Percentiles rank a stretch among this genome's conserved stretches.
Evolutionary conservation across 2,113 vertebrate genomes (phyloP).

Genomic region (Sarotherodon lohbergeri): DNA sequence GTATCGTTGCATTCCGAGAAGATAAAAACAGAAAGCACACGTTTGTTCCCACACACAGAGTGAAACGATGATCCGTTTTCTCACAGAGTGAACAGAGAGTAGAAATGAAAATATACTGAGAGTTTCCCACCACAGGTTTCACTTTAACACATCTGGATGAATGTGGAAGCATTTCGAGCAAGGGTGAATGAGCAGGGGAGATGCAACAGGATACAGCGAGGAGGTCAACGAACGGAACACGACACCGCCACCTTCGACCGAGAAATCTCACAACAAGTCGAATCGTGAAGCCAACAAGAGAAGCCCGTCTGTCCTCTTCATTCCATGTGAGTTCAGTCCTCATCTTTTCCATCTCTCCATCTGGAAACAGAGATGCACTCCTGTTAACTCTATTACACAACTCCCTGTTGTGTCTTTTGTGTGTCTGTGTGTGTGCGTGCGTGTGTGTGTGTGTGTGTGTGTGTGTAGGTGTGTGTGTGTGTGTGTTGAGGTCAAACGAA

Average conservation of each 20-base stretch:
- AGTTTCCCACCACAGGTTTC: not conserved
- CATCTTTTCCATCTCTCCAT: slow-evolving; percentile 4
- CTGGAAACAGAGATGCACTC: slow-evolving; percentile 23
- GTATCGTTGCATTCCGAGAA: not conserved
- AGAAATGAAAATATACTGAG: not conserved
- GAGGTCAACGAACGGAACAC: not conserved
- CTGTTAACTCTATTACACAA: slow-evolving; percentile 37
- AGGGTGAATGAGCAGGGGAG: not conserved
- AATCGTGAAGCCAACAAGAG: not conserved
- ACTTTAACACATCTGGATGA: not conserved
- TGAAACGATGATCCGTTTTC: not conserved
- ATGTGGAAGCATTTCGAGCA: not conserved
- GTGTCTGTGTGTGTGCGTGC: not conserved
- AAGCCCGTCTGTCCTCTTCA: not conserved
- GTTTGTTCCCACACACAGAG: not conserved
- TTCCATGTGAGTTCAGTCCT: not conserved
- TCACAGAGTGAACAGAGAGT: not conserved
- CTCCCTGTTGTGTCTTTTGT: not conserved
- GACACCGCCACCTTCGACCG: not conserved
- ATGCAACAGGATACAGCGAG: not conserved
- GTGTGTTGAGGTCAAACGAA: slow-evolving; percentile 8
- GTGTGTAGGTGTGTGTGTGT: not conserved
- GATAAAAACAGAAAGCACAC: not conserved
- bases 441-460: not conserved
- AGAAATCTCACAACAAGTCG: not conserved